Conservation (phyloP, 2,888 invertebrate species). For the Taenaris catops region DNA sequence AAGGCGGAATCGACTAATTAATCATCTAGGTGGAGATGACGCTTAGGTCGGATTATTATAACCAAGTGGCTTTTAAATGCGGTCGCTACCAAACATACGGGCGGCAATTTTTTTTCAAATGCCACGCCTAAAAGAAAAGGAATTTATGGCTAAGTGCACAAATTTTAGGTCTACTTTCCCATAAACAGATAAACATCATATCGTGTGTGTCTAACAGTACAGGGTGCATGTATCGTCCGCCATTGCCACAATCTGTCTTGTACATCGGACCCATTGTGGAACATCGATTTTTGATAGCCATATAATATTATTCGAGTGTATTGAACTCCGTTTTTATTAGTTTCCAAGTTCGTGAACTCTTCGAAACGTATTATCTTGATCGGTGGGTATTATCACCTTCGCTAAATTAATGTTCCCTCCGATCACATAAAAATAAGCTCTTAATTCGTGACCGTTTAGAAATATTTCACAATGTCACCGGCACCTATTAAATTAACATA, state of each 20-base stretch:
- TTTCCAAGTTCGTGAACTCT: slow-evolving; percentile 24
- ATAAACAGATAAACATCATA: slow-evolving; percentile 2
- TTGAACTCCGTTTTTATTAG: slow-evolving; percentile 27
- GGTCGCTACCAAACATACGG: slow-evolving; percentile 18
- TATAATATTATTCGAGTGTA: slow-evolving; percentile 28
- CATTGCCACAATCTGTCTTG: slow-evolving; percentile 38
- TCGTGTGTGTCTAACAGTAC: slow-evolving; percentile 2
- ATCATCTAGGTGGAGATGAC: slow-evolving; percentile 43
- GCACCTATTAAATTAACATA: neutral
- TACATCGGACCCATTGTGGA: slow-evolving; percentile 30
- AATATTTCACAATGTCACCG: slow-evolving; percentile 7
- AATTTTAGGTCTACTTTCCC: slow-evolving; percentile 15
- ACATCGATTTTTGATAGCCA: slow-evolving; percentile 30
- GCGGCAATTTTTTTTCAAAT: no score
- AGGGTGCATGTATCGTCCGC: slow-evolving; percentile 21
- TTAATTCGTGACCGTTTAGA: slow-evolving; percentile 9
- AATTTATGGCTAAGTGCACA: slow-evolving; percentile 1
- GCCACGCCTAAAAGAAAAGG: slow-evolving; percentile 5
- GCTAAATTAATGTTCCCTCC: slow-evolving; percentile 20
- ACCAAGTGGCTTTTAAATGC: slow-evolving; percentile 38
- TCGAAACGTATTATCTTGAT: slow-evolving; percentile 17
- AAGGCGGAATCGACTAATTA: slow-evolving; percentile 39
- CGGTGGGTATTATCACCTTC: slow-evolving; percentile 18
- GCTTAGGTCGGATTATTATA: slow-evolving; percentile 49
- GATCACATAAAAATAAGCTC: slow-evolving; percentile 10